A percentile compares a stretch with the other conserved stretches of the same genome.
Conservation (phyloP, 2,113 vertebrate genomes). For the Gallinago paraguaiae region DNA sequence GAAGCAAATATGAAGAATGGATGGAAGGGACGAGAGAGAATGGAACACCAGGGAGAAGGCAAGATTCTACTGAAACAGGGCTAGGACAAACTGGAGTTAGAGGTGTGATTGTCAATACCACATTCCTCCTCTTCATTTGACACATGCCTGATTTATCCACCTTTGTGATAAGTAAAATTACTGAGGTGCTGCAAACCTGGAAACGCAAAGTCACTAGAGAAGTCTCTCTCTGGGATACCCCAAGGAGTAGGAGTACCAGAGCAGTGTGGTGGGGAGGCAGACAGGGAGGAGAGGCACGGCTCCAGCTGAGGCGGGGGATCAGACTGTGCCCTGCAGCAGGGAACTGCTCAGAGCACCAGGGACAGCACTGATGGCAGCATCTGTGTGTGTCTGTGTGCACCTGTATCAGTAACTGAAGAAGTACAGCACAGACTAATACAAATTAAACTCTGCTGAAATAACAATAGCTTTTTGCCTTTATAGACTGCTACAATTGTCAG, state of each 20-base stretch:
- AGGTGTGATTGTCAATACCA: rapidly evolving
- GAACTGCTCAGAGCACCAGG: background rate
- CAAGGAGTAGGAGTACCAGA: background rate
- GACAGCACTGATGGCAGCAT: background rate
- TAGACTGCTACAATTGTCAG: background rate
- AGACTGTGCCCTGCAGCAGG: background rate
- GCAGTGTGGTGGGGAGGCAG: background rate
- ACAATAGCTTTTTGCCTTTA: background rate
- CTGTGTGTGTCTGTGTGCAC: no score
- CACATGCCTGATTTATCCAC: background rate
- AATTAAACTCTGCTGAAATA: background rate
- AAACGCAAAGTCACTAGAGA: background rate
- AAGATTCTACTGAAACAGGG: background rate
- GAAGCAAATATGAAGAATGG: background rate
- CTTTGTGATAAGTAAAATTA: background rate
- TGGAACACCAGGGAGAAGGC: background rate
- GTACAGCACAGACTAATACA: background rate
- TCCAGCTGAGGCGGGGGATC: background rate
- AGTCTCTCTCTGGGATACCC: background rate
- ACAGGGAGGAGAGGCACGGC: background rate
- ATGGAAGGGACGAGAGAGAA: background rate
- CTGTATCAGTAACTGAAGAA: background rate
- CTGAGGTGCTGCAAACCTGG: background rate
- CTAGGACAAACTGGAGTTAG: background rate
- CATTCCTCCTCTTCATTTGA: background rate